A percentile compares a stretch with the other conserved stretches of the same genome.
Conservation (phyloP, 2,888 invertebrate species). For the Aethes cnicana region DNA sequence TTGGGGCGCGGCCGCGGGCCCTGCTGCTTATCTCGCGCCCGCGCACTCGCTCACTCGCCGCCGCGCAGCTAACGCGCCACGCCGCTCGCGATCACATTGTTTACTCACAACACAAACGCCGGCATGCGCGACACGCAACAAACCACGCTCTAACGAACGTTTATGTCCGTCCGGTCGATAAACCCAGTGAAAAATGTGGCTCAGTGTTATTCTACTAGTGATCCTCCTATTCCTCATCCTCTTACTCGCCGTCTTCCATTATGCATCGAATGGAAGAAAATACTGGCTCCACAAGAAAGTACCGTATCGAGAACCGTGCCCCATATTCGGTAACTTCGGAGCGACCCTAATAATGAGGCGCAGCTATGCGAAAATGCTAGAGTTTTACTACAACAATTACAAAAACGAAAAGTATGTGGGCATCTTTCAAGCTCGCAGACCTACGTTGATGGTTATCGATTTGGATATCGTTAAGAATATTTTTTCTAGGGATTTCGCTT, state of each 20-base stretch:
- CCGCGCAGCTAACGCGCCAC: conserved; percentile 48
- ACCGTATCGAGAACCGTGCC: conserved; percentile 73
- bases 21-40: conserved; percentile 68
- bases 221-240: conserved; percentile 51
- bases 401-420: conserved; percentile 65
- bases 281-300: conserved; percentile 70
- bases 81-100: conserved; percentile 49
- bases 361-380: conserved; percentile 68
- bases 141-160: neutral
- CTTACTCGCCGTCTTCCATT: conserved; percentile 64
- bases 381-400: conserved; percentile 64
- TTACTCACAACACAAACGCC: conserved; percentile 57
- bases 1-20: conserved; percentile 46
- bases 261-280: conserved; percentile 65
- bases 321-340: conserved; percentile 77
- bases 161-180: conserved; percentile 33
- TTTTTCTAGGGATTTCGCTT: conserved; percentile 61
- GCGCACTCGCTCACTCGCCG: conserved; percentile 57
- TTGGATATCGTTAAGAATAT: conserved; percentile 65
- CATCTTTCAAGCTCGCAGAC: conserved; percentile 73
- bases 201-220: conserved; percentile 53
- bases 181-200: conserved; percentile 51
- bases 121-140: conserved; percentile 68
- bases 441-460: conserved; percentile 69
- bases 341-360: conserved; percentile 65